A percentile compares a stretch with the other conserved stretches of the same genome.
Evolutionary conservation across 1,140 invertebrate genomes (phyloP).

Genomic region (Phocides pigmalion): DNA sequence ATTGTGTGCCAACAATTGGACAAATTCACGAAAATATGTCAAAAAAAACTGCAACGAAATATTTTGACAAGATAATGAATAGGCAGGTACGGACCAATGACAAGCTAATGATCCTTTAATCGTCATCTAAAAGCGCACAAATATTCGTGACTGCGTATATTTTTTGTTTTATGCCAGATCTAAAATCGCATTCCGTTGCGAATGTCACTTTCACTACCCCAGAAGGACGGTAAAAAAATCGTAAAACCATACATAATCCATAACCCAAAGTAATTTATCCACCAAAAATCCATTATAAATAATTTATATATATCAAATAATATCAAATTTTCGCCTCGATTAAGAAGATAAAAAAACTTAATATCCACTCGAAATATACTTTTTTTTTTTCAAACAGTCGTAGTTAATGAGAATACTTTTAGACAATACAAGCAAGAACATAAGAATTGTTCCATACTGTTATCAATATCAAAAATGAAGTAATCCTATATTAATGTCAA

Average conservation of each 20-base stretch:
- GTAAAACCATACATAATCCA: not conserved
- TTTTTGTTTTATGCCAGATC: constrained; percentile 13
- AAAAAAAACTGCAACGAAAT: constrained; percentile 69
- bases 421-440: too few species aligned
- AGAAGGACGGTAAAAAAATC: not conserved
- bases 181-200: not conserved
- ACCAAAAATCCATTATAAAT: too few species aligned
- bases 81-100: constrained; percentile 62
- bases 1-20: constrained; percentile 67
- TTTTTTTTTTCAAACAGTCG: too few species aligned
- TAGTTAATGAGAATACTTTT: too few species aligned
- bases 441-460: too few species aligned
- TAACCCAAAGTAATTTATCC: too few species aligned
- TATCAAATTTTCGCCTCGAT: too few species aligned
- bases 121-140: constrained; percentile 27
- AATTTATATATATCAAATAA: too few species aligned
- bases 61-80: constrained; percentile 81
- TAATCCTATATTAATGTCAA: too few species aligned
- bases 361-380: too few species aligned
- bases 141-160: constrained; percentile 26
- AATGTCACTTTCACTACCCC: constrained; percentile 17
- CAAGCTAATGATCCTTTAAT: constrained; percentile 75
- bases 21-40: constrained; percentile 72
- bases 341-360: too few species aligned
- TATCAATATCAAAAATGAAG: too few species aligned